These are phyloP conservation scores for Crypturellus undulatus DNA, from an alignment of 2,113 vertebrate species.

Conservation along the genomic window DNA sequence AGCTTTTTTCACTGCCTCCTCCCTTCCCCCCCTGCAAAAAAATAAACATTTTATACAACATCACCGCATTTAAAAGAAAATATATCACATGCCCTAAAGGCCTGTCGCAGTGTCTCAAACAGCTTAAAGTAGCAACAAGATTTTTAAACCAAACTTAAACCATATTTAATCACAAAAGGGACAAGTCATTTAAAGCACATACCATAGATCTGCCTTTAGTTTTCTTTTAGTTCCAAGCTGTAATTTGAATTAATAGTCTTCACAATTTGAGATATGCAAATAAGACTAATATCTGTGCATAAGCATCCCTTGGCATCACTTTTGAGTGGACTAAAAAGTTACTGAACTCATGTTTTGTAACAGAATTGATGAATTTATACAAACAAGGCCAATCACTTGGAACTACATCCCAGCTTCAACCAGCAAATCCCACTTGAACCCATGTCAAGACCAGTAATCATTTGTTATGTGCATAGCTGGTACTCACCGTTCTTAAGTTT, in stretches of 20 bases:
- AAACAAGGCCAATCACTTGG: background rate
- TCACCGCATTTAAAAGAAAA: background rate
- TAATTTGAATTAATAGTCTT: slow-evolving; percentile 6
- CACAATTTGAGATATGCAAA: too few relatives aligned
- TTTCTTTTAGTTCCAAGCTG: background rate
- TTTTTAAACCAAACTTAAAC: background rate
- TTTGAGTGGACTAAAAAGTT: slow-evolving; percentile 22
- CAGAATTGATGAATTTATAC: background rate
- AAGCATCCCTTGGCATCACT: background rate
- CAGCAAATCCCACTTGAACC: background rate
- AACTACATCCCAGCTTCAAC: background rate
- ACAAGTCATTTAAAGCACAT: background rate
- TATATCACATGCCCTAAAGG: background rate
- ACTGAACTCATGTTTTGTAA: background rate
- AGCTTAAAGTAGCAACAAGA: background rate
- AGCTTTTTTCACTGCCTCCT: too few relatives aligned
- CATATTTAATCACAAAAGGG: background rate
- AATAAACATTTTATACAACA: background rate
- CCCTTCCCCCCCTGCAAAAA: background rate
- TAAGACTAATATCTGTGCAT: background rate
- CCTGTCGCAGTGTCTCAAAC: background rate
- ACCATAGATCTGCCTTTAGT: background rate
- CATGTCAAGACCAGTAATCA: background rate
- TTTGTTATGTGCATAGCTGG: background rate
- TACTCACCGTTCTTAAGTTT: background rate